These are phyloP conservation scores for Heptranchias perlo DNA, from an alignment of 2,113 vertebrate species.

Conservation along the genomic window DNA sequence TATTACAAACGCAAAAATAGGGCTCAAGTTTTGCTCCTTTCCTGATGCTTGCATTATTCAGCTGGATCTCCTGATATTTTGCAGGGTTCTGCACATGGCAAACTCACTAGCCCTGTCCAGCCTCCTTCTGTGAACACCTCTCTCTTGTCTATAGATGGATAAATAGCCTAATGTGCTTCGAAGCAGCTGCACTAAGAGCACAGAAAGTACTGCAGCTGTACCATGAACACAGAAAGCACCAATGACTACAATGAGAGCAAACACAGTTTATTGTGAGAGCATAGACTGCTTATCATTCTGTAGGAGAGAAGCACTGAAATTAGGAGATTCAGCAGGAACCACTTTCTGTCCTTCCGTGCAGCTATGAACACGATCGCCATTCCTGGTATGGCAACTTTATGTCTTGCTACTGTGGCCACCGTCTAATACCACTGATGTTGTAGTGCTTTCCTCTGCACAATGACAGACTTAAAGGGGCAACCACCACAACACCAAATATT, in stretches of 20 bases:
- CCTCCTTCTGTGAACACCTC: no score
- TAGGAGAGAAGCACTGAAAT: not conserved
- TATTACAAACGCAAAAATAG: not conserved
- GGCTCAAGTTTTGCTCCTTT: not conserved
- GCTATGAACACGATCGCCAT: not conserved
- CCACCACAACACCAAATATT: not conserved
- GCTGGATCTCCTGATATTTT: not conserved
- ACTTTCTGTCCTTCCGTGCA: not conserved
- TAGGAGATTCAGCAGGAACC: not conserved
- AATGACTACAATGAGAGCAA: not conserved
- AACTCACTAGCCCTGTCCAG: not conserved
- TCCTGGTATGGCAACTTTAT: not conserved
- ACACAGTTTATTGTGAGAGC: not conserved
- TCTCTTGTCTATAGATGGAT: not conserved
- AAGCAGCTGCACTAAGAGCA: not conserved
- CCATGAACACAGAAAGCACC: not conserved
- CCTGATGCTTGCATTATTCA: not conserved
- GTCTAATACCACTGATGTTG: not conserved
- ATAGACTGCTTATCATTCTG: not conserved
- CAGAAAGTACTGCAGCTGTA: not conserved
- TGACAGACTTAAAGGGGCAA: not conserved
- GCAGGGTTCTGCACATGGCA: not conserved
- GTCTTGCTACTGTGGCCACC: not conserved
- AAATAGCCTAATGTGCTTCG: not conserved
- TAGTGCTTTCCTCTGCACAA: not conserved